Percentiles rank a stretch among this genome's conserved stretches.
phyloP scores from a whole-genome alignment of 2,113 vertebrate genomes.

The Zeus faber region DNA sequence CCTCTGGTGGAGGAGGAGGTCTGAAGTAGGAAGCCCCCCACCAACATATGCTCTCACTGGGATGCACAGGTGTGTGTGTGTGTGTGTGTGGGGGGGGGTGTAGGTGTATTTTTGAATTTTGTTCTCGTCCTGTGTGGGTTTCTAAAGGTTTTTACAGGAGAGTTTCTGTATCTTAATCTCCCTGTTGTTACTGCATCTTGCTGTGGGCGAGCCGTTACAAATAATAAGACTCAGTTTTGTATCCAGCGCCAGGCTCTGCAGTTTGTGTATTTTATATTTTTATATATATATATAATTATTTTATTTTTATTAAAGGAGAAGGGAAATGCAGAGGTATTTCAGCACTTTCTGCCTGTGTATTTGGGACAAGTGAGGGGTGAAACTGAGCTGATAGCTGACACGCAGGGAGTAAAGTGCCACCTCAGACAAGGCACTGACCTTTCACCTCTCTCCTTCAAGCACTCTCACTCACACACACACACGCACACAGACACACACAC shows the following conservation, averaged over 20 bases:
- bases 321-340: too few relatives aligned
- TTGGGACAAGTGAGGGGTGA: conserved; percentile 52
- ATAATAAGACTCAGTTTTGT: conserved; percentile 57
- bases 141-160: conserved; percentile 22
- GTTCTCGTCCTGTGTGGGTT: conserved; percentile 21
- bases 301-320: too few relatives aligned
- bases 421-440: conserved; percentile 60
- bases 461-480: conserved; percentile 1
- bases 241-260: conserved; percentile 33
- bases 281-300: background rate
- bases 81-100: conserved; percentile 8
- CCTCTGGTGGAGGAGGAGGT: conserved; percentile 41
- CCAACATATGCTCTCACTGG: conserved; percentile 55
- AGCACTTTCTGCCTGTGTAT: too few relatives aligned
- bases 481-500: conserved; percentile 13
- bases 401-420: conserved; percentile 58
- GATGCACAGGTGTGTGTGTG: conserved; percentile 35
- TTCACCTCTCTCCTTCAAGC: conserved; percentile 28
- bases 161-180: too few relatives aligned
- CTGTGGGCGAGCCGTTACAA: conserved; percentile 39
- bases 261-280: conserved; percentile 5
- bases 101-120: too few relatives aligned
- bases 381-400: conserved; percentile 62
- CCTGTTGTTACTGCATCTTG: conserved; percentile 26
- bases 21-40: conserved; percentile 39